Percentiles rank a stretch among this genome's conserved stretches.
These are phyloP conservation scores for Drosophila formosana DNA, from an alignment of 2,888 invertebrate species.

Conservation along the genomic window DNA sequence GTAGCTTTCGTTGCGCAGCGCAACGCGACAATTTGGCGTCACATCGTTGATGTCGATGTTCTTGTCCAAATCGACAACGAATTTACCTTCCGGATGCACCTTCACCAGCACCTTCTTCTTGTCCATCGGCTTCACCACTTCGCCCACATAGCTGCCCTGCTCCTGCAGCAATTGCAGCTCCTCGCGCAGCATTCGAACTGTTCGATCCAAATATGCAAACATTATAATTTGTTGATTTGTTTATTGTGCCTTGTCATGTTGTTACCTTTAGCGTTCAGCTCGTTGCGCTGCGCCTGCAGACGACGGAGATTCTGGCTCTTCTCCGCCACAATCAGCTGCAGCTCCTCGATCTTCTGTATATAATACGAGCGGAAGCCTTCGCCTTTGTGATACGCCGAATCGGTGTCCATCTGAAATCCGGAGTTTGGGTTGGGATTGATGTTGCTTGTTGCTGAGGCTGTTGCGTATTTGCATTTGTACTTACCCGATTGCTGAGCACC, in stretches of 20 bases:
- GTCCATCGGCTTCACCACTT: slow-evolving; percentile 99
- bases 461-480: neutral
- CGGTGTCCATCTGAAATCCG: slow-evolving; percentile 82
- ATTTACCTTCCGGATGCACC: slow-evolving; percentile 99
- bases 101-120: slow-evolving; percentile 99
- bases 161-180: slow-evolving; percentile 98
- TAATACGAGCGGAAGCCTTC: slow-evolving; percentile 98
- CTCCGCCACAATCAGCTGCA: slow-evolving; percentile 97
- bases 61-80: slow-evolving; percentile 99
- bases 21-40: slow-evolving; percentile 98
- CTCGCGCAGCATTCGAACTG: slow-evolving; percentile 98
- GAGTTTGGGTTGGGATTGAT: neutral
- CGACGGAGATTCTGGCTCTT: slow-evolving; percentile 98
- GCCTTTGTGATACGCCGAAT: slow-evolving; percentile 84
- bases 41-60: slow-evolving; percentile 99
- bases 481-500: slow-evolving; percentile 83
- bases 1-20: slow-evolving; percentile 98
- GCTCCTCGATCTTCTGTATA: slow-evolving; percentile 98
- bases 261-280: slow-evolving; percentile 98
- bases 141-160: slow-evolving; percentile 99
- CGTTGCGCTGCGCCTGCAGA: slow-evolving; percentile 98
- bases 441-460: neutral
- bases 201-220: no score
- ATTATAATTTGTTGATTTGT: no score
- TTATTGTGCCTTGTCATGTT: neutral